Conservation (phyloP, 1,140 invertebrate species). For the Drosophila quadrilineata region DNA sequence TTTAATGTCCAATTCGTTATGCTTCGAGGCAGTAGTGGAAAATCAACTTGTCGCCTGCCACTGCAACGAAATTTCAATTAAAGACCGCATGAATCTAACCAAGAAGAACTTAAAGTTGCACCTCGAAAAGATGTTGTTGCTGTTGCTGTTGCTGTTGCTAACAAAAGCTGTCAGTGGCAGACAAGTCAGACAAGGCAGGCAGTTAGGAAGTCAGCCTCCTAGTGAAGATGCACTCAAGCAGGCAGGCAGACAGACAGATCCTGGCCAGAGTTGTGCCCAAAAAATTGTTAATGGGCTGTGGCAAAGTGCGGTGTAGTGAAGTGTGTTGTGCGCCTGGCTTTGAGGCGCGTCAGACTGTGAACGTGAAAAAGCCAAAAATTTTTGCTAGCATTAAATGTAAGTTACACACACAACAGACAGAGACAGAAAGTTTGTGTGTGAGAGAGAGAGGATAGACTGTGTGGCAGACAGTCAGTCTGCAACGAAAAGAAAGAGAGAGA, state of each 20-base stretch:
- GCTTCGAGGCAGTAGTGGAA: constrained; percentile 57
- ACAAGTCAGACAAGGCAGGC: neutral
- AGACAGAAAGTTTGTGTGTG: neutral
- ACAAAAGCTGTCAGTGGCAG: constrained; percentile 70
- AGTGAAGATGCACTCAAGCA: constrained; percentile 26
- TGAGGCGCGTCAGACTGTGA: constrained; percentile 75
- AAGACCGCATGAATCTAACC: constrained; percentile 41
- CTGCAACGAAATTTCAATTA: constrained; percentile 70
- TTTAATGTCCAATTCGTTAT: constrained; percentile 79
- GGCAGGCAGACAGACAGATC: constrained; percentile 60
- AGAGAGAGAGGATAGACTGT: neutral
- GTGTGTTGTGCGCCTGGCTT: constrained; percentile 44
- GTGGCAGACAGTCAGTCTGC: constrained; percentile 10
- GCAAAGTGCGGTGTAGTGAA: constrained; percentile 54
- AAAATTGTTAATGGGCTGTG: constrained; percentile 68
- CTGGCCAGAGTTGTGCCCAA: constrained; percentile 53
- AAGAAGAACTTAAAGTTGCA: constrained; percentile 40
- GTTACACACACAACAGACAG: constrained; percentile 41
- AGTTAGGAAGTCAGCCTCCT: neutral
- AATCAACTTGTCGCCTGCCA: constrained; percentile 69
- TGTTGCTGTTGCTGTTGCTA: too few species aligned
- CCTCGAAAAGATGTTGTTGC: constrained; percentile 48
- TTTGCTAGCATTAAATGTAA: constrained; percentile 70
- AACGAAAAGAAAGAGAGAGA: neutral
- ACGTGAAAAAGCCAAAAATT: constrained; percentile 72